Percentiles rank a stretch among this genome's conserved stretches.
These are phyloP conservation scores for Philantomba maxwellii DNA, from an alignment of 2,113 vertebrate species.

Conservation along the genomic window DNA sequence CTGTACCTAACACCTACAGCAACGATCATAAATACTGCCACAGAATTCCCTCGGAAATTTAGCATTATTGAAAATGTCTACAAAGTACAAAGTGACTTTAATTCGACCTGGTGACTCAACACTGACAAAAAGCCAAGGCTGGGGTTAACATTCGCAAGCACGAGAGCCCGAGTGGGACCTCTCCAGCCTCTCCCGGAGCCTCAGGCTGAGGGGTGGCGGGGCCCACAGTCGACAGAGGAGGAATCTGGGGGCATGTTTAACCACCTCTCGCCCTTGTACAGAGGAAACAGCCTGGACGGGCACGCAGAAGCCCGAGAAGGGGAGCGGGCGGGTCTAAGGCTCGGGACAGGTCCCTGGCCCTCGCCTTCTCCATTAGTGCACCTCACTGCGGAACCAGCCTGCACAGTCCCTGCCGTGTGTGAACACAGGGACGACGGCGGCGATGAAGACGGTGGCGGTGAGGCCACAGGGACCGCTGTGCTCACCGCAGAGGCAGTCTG, in stretches of 20 bases:
- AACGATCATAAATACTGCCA: background rate
- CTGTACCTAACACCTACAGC: background rate
- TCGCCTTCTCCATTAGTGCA: background rate
- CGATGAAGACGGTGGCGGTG: fast-evolving
- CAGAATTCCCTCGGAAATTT: background rate
- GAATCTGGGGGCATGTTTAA: background rate
- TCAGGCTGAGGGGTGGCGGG: background rate
- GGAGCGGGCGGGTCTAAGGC: fast-evolving
- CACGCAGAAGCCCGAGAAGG: background rate
- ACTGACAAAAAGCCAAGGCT: background rate
- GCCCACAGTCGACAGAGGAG: background rate
- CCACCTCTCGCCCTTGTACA: background rate
- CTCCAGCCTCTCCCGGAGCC: fast-evolving
- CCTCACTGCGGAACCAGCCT: background rate
- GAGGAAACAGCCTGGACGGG: background rate
- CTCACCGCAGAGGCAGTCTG: fast-evolving
- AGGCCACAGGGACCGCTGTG: fast-evolving
- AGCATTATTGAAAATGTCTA: background rate
- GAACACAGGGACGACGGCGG: fast-evolving
- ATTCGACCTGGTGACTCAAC: background rate
- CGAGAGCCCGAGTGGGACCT: background rate
- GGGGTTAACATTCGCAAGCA: background rate
- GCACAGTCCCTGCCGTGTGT: background rate
- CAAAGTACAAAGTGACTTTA: background rate
- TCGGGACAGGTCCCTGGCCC: fast-evolving